A percentile compares a stretch with the other conserved stretches of the same genome.
phyloP scores from a whole-genome alignment of 2,797 vertebrate genomes.

The Heterohyrax brucei region DNA sequence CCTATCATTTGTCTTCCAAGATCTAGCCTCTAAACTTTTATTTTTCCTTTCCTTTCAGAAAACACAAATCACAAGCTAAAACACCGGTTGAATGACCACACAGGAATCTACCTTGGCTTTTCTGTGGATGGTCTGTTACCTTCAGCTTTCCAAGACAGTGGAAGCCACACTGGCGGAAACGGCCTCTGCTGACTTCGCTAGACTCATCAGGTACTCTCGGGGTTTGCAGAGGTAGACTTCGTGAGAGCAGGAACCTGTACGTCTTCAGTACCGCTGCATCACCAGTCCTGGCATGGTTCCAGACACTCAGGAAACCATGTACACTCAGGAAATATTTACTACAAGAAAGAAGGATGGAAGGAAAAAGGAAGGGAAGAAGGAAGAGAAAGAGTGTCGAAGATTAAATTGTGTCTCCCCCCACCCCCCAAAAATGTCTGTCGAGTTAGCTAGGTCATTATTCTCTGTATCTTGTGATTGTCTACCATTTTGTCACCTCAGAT shows the following conservation, averaged over 20 bases:
- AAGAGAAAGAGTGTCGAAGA: not conserved
- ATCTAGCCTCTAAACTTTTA: not conserved
- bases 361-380: not conserved
- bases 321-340: not conserved
- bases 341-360: not conserved
- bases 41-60: not conserved
- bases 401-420: no score
- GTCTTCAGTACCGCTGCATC: not conserved
- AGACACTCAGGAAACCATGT: not conserved
- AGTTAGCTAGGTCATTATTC: no score
- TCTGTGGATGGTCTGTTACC: not conserved
- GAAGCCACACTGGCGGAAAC: not conserved
- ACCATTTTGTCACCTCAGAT: no score
- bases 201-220: not conserved
- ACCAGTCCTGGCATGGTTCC: not conserved
- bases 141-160: not conserved
- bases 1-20: slow-evolving; percentile 50
- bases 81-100: not conserved
- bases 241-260: not conserved
- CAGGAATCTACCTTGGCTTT: not conserved
- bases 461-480: no score
- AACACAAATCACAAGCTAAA: slow-evolving; percentile 52
- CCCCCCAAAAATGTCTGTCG: no score
- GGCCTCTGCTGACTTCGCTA: not conserved
- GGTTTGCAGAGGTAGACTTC: not conserved